Base-by-base conservation (phyloP, 1,140 invertebrate genomes). In the Aplysia californica region DNA sequence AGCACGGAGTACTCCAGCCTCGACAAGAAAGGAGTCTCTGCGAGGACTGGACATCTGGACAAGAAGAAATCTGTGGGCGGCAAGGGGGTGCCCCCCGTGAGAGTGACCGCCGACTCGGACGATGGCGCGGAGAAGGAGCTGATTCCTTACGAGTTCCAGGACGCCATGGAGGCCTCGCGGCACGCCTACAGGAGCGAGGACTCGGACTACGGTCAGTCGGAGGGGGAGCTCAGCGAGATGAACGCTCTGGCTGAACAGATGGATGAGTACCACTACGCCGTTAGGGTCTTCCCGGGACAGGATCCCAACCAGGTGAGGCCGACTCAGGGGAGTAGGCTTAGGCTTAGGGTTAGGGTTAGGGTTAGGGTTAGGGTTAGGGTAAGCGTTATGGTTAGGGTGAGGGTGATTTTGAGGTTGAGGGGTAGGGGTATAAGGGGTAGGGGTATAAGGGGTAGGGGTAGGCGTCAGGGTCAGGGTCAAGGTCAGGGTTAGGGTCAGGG, bases 181-280 rank as follows among this genome's bases (percentile, higher is more conserved):
- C 75, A 71, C n/a, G 75, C 75, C 20, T 83, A 85, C 29, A 82
- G 84, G 66, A 85, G 82, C 69, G 84, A 85, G 68, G 86, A 83
- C n/a, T 87, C 86, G 0, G 87, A 87, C 38, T 81, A 81, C 38
- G 83, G 84, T 33, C 72, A 83, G 21, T 85, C 86, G 4, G 87
- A 88, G 33, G 77, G 79, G 20, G 87, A 88, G 59, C 73, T 85
- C 1, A 79, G 77, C 35, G 88, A 89, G 68, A 74, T 90, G 29
- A 85, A 87, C 78, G 86, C 86, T 1, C 81, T 87, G 64, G 83
- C 98, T 41, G 97, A 97, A 86, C 90, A 97, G 10, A 97, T 99
- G 85, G 97, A 99, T 87, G 98, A 99, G 90, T 99, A 99, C 89
- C 98, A 97, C 90, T 99, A 98, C 86, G 97, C 96, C 23, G 91